Conservation (phyloP, 2,797 vertebrate genomes). For the Tympanoctomys barrerae region DNA sequence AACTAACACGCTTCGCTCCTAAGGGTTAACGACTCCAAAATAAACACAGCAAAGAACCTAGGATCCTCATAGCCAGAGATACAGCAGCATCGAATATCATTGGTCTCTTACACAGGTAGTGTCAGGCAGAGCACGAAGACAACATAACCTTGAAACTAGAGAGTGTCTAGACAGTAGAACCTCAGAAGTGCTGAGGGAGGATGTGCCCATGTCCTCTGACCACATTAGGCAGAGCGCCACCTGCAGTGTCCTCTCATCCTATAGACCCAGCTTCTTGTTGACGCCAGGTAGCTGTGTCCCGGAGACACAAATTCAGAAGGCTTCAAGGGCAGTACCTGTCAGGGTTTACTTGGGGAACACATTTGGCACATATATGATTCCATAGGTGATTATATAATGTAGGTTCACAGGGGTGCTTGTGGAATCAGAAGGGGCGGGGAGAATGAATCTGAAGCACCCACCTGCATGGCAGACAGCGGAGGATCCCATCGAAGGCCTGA, state of each 20-base stretch:
- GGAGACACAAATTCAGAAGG: neutral
- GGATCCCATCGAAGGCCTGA: neutral
- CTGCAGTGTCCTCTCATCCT: accelerated
- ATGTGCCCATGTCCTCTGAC: no score
- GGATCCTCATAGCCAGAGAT: neutral
- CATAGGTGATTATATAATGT: no score
- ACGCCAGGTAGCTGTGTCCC: neutral
- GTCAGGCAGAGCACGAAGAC: neutral
- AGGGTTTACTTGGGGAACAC: neutral
- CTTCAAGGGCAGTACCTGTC: neutral
- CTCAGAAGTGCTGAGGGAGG: neutral
- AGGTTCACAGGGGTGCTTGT: neutral
- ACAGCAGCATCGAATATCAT: neutral
- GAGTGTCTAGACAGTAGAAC: accelerated
- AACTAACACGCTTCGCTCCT: neutral
- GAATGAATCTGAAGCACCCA: neutral
- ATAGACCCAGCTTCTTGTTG: no score
- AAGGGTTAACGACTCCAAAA: neutral
- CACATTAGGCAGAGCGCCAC: neutral
- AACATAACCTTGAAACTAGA: neutral
- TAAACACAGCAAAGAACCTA: neutral
- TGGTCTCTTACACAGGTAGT: neutral
- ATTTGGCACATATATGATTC: neutral
- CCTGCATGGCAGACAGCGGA: neutral
- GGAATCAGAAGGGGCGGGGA: neutral